phyloP scores from a whole-genome alignment of 37 sponge, comb jelly and placozoan genomes.

The Chondrosia reniformis region DNA sequence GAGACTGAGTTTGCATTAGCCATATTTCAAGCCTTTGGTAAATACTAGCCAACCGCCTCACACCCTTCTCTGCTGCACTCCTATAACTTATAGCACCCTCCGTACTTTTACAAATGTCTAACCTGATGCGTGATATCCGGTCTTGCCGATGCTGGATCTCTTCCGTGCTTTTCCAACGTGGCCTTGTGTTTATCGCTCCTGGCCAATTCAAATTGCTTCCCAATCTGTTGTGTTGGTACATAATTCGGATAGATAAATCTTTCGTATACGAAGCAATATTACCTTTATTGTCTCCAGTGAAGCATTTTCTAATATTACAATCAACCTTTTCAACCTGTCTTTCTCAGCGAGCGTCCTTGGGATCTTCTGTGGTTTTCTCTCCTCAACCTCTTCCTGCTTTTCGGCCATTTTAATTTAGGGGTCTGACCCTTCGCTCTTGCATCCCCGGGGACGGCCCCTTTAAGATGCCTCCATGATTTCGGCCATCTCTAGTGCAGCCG shows the following conservation, averaged over 20 bases:
- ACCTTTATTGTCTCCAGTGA: slow-evolving; percentile 94
- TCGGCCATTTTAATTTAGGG: not conserved
- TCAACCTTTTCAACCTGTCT: slow-evolving; percentile 70
- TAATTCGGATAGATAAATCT: too few species aligned
- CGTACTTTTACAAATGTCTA: too few species aligned
- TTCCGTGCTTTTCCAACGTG: slow-evolving; percentile 61
- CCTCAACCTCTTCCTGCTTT: slow-evolving; percentile 42
- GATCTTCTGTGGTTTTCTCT: slow-evolving; percentile 55
- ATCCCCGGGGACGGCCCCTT: not conserved
- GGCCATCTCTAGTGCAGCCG: too few species aligned
- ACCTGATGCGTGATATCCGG: slow-evolving; percentile 97
- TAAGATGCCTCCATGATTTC: too few species aligned
- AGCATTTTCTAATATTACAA: slow-evolving; percentile 92
- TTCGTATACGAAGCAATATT: not conserved
- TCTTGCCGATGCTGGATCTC: slow-evolving; percentile 72
- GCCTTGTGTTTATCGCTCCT: slow-evolving; percentile 84
- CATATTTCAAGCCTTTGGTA: too few species aligned
- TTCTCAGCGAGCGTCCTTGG: slow-evolving; percentile 66
- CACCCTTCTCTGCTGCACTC: too few species aligned
- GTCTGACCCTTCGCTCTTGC: not conserved
- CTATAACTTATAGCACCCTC: too few species aligned
- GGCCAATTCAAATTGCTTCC: slow-evolving; percentile 85
- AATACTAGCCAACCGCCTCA: too few species aligned
- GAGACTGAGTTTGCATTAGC: too few species aligned
- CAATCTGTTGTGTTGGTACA: slow-evolving; percentile 61